These are phyloP conservation scores for Sprattus sprattus DNA, from an alignment of 2,113 vertebrate species.

Conservation along the genomic window DNA sequence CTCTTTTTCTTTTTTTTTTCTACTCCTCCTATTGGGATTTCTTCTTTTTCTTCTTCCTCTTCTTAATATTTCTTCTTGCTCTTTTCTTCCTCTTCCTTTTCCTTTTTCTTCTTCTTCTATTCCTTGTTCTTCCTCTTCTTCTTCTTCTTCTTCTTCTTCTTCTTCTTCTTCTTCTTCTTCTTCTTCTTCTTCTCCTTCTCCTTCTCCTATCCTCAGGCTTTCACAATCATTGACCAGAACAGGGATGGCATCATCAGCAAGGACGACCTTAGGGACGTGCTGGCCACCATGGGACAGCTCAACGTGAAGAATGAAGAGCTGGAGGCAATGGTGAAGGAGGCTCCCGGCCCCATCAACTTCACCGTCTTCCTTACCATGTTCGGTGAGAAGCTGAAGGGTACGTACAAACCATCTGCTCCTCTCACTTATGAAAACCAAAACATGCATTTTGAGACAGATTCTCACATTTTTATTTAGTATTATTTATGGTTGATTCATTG, in stretches of 20 bases:
- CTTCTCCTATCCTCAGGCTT: slow-evolving; percentile 71
- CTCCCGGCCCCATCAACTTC: slow-evolving; percentile 91
- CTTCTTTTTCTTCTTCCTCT: not conserved
- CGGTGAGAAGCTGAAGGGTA: slow-evolving; percentile 94
- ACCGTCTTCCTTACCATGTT: slow-evolving; percentile 94
- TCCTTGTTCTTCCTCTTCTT: not conserved
- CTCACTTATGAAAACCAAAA: no score
- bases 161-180: not conserved
- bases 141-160: not conserved
- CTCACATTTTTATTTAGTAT: not conserved
- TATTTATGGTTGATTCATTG: not conserved
- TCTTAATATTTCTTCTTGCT: no score
- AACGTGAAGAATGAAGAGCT: slow-evolving; percentile 90
- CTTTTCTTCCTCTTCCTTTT: no score
- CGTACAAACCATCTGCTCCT: not conserved
- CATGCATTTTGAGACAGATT: no score
- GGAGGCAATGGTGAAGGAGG: slow-evolving; percentile 90
- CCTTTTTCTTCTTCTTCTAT: not conserved
- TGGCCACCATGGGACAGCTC: slow-evolving; percentile 87
- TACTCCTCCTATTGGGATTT: not conserved
- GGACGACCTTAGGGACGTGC: slow-evolving; percentile 86
- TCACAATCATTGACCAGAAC: slow-evolving; percentile 94
- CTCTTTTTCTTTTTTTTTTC: no score
- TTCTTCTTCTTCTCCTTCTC: not conserved
- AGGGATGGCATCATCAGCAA: slow-evolving; percentile 92